phyloP scores from a whole-genome alignment of 2,888 invertebrate genomes.

The Diarsia rubi region DNA sequence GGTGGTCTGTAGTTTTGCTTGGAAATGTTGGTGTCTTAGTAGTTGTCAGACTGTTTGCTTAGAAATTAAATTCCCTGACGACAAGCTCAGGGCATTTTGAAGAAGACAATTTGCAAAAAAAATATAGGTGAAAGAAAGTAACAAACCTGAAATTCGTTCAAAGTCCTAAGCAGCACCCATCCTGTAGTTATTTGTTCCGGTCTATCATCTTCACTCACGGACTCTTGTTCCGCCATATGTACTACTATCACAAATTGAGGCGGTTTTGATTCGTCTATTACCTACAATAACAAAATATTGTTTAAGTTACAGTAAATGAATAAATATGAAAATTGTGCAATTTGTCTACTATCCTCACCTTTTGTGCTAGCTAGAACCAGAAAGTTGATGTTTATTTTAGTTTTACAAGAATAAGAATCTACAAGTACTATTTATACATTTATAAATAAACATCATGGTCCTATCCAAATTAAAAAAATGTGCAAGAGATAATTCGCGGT shows the following conservation, averaged over 20 bases:
- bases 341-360: constrained; percentile 55
- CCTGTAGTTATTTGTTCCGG: constrained; percentile 89
- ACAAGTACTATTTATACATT: constrained; percentile 23
- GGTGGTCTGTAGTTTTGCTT: too few relatives aligned
- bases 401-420: constrained; percentile 20
- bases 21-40: too few relatives aligned
- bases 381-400: constrained; percentile 53
- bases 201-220: constrained; percentile 87
- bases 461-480: constrained; percentile 12
- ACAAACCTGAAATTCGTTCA: constrained; percentile 91
- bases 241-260: constrained; percentile 95
- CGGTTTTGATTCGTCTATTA: constrained; percentile 92
- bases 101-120: background rate
- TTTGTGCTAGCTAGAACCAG: constrained; percentile 54
- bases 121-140: background rate
- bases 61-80: background rate
- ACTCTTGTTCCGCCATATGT: constrained; percentile 93
- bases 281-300: constrained; percentile 75
- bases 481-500: constrained; percentile 15
- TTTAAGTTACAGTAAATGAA: constrained; percentile 1
- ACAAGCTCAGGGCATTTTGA: background rate
- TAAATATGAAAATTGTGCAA: constrained; percentile 24
- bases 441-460: constrained; percentile 40
- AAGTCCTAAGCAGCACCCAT: constrained; percentile 89
- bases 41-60: background rate